phyloP scores from a whole-genome alignment of 2,888 invertebrate genomes.

The Zelleria hepariella region DNA sequence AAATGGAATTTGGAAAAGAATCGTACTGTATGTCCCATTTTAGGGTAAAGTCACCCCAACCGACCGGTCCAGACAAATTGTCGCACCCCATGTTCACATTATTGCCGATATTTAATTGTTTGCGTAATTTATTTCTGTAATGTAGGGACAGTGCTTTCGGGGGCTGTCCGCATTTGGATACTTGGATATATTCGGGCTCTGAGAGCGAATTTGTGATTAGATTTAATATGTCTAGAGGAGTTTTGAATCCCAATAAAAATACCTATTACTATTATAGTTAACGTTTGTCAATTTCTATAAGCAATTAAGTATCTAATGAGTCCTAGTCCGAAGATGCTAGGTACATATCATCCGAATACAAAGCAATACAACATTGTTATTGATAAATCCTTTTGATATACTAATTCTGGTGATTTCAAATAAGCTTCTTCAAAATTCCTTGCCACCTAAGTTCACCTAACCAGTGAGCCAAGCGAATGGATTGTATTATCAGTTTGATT shows the following conservation, averaged over 20 bases:
- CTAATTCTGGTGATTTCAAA: too few species aligned
- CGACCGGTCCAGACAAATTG: constrained; percentile 69
- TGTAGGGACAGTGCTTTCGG: constrained; percentile 23
- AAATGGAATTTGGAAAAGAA: not conserved
- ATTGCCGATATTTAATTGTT: constrained; percentile 73
- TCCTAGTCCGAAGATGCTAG: too few species aligned
- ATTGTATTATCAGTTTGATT: not conserved
- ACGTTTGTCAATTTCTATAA: too few species aligned
- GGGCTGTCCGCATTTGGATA: constrained; percentile 31
- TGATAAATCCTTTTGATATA: too few species aligned
- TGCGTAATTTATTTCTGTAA: constrained; percentile 69
- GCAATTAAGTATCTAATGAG: too few species aligned
- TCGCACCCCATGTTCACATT: constrained; percentile 70
- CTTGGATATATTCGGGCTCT: too few species aligned
- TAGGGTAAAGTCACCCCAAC: constrained; percentile 40
- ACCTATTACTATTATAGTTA: too few species aligned
- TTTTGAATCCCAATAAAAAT: not conserved
- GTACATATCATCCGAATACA: too few species aligned
- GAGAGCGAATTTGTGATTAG: not conserved
- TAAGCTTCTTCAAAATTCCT: too few species aligned
- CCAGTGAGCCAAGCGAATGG: too few species aligned
- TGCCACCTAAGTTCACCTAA: too few species aligned
- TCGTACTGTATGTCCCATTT: not conserved
- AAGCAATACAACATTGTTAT: too few species aligned
- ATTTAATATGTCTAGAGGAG: not conserved